Conservation (phyloP, 2,113 vertebrate species). For the Phylloscopus trochilus region DNA sequence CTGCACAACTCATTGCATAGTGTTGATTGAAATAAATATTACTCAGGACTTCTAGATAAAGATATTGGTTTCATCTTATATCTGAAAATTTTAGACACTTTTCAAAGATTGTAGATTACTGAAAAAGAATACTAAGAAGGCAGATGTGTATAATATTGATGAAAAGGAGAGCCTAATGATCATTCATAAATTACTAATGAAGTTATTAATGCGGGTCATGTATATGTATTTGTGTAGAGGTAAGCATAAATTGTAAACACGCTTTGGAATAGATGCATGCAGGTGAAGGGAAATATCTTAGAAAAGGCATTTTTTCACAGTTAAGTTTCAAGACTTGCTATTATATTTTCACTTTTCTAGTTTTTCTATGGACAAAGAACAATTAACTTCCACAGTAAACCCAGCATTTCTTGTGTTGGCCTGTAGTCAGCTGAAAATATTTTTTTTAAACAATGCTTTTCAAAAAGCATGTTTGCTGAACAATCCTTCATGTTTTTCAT, state of each 20-base stretch:
- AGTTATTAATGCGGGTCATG: neutral
- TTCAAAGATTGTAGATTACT: neutral
- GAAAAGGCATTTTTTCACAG: neutral
- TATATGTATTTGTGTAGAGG: neutral
- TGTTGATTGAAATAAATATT: slow-evolving; percentile 24
- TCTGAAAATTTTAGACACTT: slow-evolving; percentile 10
- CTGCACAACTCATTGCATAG: neutral
- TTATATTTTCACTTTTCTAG: neutral
- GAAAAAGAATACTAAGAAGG: neutral
- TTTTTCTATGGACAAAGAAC: neutral
- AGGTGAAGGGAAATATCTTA: neutral
- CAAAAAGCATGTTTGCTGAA: neutral
- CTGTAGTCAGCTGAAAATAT: neutral
- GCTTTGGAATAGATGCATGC: neutral
- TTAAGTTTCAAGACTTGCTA: neutral
- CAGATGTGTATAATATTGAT: neutral
- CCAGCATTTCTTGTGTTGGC: neutral
- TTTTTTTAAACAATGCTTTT: neutral
- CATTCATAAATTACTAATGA: neutral
- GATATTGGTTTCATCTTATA: neutral
- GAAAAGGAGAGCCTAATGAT: neutral
- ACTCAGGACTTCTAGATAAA: neutral
- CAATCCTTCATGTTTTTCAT: neutral
- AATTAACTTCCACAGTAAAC: neutral
- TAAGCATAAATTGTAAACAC: neutral